phyloP scores from a whole-genome alignment of 2,888 invertebrate genomes.

The Cephus spinipes region DNA sequence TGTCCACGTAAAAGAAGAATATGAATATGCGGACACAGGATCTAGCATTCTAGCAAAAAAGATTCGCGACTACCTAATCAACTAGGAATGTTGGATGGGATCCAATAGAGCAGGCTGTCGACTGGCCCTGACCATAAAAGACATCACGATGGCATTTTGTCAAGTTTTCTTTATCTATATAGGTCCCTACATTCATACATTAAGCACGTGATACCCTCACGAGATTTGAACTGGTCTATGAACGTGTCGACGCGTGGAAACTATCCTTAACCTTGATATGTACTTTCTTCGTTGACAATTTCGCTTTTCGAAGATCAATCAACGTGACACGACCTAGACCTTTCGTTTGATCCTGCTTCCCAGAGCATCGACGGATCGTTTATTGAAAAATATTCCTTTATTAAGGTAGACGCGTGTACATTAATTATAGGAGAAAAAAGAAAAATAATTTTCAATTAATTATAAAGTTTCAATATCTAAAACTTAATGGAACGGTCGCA shows the following conservation, averaged over 20 bases:
- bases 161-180: conserved; percentile 40
- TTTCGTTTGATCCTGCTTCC: background rate
- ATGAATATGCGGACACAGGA: background rate
- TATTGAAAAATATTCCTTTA: background rate
- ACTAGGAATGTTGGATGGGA: conserved; percentile 2
- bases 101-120: conserved; percentile 9
- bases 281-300: background rate
- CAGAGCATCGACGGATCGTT: no score
- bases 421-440: background rate
- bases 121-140: conserved; percentile 58
- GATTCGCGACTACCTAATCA: background rate
- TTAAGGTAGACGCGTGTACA: background rate
- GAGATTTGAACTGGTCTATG: conserved; percentile 8
- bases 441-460: background rate
- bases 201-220: conserved; percentile 35
- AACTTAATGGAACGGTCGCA: background rate
- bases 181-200: conserved; percentile 28
- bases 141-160: conserved; percentile 52
- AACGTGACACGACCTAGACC: background rate
- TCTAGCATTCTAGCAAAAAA: background rate
- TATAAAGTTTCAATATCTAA: background rate
- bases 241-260: background rate
- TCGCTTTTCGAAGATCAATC: no score
- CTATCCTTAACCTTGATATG: background rate
- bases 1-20: background rate